Conservation (phyloP, 2,797 vertebrate species). For the Cirrhinus mrigala region DNA sequence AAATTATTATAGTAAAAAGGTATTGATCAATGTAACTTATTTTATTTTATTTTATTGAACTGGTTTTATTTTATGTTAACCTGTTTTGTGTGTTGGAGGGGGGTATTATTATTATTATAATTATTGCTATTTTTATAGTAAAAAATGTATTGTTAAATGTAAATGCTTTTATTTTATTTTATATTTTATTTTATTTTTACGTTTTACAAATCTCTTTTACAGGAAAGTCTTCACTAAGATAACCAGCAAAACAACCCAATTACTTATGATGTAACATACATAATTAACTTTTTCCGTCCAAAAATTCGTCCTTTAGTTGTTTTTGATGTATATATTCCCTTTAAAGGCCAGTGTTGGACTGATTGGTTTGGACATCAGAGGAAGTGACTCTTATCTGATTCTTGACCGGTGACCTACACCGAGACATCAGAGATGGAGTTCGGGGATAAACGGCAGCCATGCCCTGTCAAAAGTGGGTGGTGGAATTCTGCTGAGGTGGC, state of each 20-base stretch:
- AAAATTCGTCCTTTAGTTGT: neutral
- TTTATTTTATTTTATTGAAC: no score
- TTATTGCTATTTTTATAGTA: no score
- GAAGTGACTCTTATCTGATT: conserved; percentile 3
- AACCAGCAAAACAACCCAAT: neutral
- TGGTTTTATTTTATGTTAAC: no score
- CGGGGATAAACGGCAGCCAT: conserved; percentile 65
- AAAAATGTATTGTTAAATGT: no score
- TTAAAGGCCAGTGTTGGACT: conserved; percentile 6
- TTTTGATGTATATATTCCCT: neutral
- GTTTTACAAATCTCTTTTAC: neutral
- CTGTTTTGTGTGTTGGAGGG: no score
- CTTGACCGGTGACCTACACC: conserved; percentile 54
- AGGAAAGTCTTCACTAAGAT: neutral
- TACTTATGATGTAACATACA: neutral
- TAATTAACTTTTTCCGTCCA: neutral
- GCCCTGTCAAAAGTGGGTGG: conserved; percentile 60
- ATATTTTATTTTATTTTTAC: no score
- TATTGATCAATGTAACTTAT: no score
- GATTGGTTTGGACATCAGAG: conserved; percentile 33
- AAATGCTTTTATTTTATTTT: no score
- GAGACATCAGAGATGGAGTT: conserved; percentile 64
- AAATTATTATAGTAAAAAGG: no score
- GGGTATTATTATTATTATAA: no score
- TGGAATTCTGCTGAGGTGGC: conserved; percentile 69